Evolutionary conservation across 2,888 invertebrate genomes (phyloP), one percentile per base, ranked within the genome.

Genomic region (Kryphioiulus occultus): DNA sequence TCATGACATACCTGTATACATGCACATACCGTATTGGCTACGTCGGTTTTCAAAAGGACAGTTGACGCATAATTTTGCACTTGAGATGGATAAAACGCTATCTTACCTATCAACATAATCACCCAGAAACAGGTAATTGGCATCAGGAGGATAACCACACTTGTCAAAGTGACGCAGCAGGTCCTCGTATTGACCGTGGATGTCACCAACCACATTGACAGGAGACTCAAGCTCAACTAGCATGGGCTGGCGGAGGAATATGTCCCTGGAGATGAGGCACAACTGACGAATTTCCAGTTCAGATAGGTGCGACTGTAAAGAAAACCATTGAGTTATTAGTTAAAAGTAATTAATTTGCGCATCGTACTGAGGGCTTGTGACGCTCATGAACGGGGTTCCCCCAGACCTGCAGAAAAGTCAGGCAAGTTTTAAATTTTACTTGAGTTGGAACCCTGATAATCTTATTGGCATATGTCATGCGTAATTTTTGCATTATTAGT

Each of bases 111-210:
- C 93, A 0, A 93, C 93, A 90, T 93, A 93, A 90, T 93, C 93
- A 2, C 93, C 93, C 1, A 93, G 91, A 90, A 93, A 93, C 30
- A 93, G 91, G 90, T 93, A 93, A 90, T 93, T 93, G 53, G 92
- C 91, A 53, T 92, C 91, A 2, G 93, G 93, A 9, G 94, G 93
- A 90, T 92, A 93, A 12, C 93, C 93, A 89, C 92, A 91, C 84
- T 91, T 92, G 88, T 93, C 93, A 90, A 93, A 93, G 88, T 93
- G 92, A 83, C 93, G 90, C 10, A 93, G 90, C 39, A 93, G 91
- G 89, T 93, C 93, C 88, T 92, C 92, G 90, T 92, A 93, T 90
- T 93, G 93, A 22, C 93, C 92, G 89, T 92, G 93, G 39, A 93
- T 93, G 89, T 93, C 93, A 10, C 93, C 93, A 88, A 92, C 92